A percentile compares a stretch with the other conserved stretches of the same genome.
These are phyloP conservation scores for Morinoia aosen DNA, from an alignment of 2,888 invertebrate genomes.

Conservation along the genomic window DNA sequence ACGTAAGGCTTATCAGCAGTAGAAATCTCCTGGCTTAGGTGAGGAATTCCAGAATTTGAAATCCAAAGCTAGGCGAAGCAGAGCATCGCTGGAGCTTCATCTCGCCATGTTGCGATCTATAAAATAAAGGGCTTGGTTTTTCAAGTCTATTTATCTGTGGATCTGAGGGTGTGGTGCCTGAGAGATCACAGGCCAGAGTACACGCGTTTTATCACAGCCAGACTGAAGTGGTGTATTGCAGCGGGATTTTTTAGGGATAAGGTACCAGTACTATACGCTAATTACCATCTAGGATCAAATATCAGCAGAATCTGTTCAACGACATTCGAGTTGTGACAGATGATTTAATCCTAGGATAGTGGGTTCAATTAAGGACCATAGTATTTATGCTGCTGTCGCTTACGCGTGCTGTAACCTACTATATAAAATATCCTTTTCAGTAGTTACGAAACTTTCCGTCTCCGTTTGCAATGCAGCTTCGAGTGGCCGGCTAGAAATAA, in stretches of 20 bases:
- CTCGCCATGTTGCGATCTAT: not conserved
- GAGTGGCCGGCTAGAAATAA: no score
- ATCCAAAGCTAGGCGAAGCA: not conserved
- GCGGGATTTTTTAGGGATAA: not conserved
- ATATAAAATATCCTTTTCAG: no score
- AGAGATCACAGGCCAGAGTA: not conserved
- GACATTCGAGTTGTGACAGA: not conserved
- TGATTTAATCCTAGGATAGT: no score
- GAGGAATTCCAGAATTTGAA: not conserved
- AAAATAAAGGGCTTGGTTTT: not conserved
- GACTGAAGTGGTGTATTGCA: not conserved
- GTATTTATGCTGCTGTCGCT: no score
- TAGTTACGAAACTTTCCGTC: no score
- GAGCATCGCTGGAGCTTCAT: not conserved
- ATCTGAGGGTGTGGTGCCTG: not conserved
- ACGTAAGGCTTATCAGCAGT: not conserved
- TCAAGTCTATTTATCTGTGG: not conserved
- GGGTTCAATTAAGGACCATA: no score
- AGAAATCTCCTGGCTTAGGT: not conserved
- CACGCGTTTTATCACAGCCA: not conserved
- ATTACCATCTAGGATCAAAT: not conserved
- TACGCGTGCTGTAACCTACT: no score
- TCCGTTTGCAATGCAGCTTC: no score
- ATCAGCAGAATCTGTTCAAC: not conserved
- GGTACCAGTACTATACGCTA: not conserved